Evolutionary conservation across 2,888 invertebrate genomes (phyloP).

Genomic region (Xylota segnis): DNA sequence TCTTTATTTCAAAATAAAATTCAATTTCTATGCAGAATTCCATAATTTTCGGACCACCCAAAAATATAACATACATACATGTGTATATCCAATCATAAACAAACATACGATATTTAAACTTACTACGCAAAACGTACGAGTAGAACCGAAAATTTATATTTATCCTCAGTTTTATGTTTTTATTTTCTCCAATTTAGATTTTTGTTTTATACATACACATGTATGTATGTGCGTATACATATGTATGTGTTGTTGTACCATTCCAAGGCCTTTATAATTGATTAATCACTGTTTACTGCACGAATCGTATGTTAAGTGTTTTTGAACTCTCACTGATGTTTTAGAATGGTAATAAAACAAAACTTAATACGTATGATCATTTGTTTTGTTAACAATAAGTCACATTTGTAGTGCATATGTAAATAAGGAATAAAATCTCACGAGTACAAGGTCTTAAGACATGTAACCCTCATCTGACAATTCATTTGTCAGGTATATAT

Average conservation of each 20-base stretch:
- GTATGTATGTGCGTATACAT: too few species aligned
- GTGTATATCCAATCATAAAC: background rate
- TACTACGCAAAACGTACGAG: background rate
- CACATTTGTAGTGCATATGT: too few species aligned
- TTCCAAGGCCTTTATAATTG: background rate
- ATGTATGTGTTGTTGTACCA: background rate
- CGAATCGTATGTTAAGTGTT: background rate
- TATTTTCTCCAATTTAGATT: background rate
- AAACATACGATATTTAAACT: background rate
- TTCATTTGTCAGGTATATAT: too few species aligned
- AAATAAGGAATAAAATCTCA: too few species aligned
- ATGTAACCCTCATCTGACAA: too few species aligned
- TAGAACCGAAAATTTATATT: background rate
- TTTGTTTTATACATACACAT: background rate
- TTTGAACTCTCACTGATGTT: background rate
- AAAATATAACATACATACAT: too few species aligned
- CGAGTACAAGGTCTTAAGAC: too few species aligned
- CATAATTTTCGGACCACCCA: background rate
- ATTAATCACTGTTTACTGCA: background rate
- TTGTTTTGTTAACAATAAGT: background rate
- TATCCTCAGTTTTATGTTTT: background rate
- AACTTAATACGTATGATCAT: background rate
- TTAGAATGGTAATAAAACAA: background rate
- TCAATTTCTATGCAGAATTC: too few species aligned
- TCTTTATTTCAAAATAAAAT: too few species aligned